Base-by-base conservation (phyloP, 1,140 invertebrate species). In the Drosophila truncata region DNA sequence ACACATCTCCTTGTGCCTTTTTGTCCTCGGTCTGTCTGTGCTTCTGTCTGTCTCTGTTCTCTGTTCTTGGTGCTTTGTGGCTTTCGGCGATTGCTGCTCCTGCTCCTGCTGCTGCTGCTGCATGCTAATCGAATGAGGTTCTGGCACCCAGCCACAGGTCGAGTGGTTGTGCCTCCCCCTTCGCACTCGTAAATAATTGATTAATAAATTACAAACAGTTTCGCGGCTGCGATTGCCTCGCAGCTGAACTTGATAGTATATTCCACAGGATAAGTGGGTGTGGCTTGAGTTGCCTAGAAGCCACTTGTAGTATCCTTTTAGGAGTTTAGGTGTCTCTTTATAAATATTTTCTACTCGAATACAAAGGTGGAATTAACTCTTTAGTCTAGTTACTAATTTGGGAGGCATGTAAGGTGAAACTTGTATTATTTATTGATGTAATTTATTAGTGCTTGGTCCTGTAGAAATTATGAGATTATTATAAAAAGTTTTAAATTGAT, bases 181-280 rank as follows among this genome's bases (percentile, higher is more conserved):
- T 18, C n/a, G 63, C 41, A n/a, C 11, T 47, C 25, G 11, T 71
- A 58, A 72, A 72, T 71, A 72, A 72, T 71, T 72, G 65, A 72
- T 72, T 72, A 71, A 71, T 59, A 58, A 59, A 72, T 72, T 72
- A 72, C 25, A 49, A 72, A 72, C 50, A 58, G 69, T 71, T 71
- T 70, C 62, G 29, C 46, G 42, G 49, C 50, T 37, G 31, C 25
- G 20, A 58, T 57, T 54, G 57, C 7, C 63, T 44, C 29, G 29
- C 62, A 69, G 16, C 66, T 55, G 54, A 71, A 46, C 49, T 11
- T 44, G 29, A 66, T 66, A 29, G 27, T 16, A n/a, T 27, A 37
- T 18, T 20, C n/a, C 23, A 5, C 3, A 23, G 29, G 13, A 29
- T 20, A 16, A 16, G 49, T 14, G n/a, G 1, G 10, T 29, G 31